These are phyloP conservation scores for Ctenoplectra terminalis DNA, from an alignment of 1,140 invertebrate genomes.

Conservation along the genomic window DNA sequence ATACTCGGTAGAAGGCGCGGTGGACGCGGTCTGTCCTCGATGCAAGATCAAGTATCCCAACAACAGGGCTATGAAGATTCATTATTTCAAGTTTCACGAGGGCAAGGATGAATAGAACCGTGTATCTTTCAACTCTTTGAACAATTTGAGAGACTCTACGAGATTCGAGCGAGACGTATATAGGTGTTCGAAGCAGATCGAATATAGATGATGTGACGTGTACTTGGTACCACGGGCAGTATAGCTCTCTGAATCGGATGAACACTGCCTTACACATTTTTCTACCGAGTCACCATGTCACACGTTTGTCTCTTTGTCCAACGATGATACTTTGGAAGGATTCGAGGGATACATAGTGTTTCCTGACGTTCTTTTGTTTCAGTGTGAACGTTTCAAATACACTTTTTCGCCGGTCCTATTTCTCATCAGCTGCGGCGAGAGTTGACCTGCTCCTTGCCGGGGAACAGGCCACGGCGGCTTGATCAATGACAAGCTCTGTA, in stretches of 20 bases:
- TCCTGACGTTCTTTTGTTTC: not conserved
- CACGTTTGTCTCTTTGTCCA: not conserved
- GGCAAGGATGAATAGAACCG: conserved; percentile 18
- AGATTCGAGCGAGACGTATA: not conserved
- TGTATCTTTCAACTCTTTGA: too few relatives aligned
- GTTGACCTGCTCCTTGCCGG: conserved; percentile 2
- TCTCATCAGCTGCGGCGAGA: not conserved
- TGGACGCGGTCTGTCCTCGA: conserved; percentile 72
- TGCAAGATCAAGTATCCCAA: conserved; percentile 81
- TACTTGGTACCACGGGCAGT: not conserved
- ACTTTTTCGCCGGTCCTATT: not conserved
- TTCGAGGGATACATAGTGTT: not conserved
- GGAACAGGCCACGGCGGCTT: not conserved
- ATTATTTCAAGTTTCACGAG: conserved; percentile 80
- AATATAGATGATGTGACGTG: not conserved
- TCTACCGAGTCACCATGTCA: not conserved
- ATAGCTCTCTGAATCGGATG: not conserved
- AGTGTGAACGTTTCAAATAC: not conserved
- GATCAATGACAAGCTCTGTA: conserved; percentile 29
- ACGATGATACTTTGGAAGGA: not conserved
- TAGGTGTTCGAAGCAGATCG: not conserved
- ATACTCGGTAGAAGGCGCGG: conserved; percentile 74
- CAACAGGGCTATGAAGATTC: conserved; percentile 79
- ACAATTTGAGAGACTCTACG: too few relatives aligned
- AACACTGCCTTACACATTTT: conserved; percentile 10